Base-by-base conservation (phyloP, 2,797 vertebrate genomes). In the Epinephelus coioides region DNA sequence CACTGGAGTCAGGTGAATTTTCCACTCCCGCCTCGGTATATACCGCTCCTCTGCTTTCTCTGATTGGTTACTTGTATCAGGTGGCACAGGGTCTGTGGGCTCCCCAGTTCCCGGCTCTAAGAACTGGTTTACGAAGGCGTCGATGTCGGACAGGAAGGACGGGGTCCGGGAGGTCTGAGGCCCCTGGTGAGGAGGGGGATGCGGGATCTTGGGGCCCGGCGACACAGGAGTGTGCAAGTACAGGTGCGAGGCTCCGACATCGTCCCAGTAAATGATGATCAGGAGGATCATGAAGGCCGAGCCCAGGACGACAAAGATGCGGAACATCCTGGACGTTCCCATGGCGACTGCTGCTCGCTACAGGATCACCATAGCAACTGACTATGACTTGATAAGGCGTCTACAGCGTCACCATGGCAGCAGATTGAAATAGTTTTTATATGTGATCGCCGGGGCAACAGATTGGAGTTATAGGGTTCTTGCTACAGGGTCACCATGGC, bases 241-340 rank as follows among this genome's bases (percentile, higher is more conserved):
- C 86, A 98, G 95, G 84, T 97, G 96, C 2, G 97, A 95, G 0
- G 96, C 95, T 13, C 97, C 97, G 13, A 98, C 97, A 0, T 97
- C 97, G 78, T 99, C 97, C 98, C 98, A 99, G 91, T 99, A 99
- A 56, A 98, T 96, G 34, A 99, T 99, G 86, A 99, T 99, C 70
- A 99, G 91, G 6, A 99, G 95, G 85, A 99, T 96, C 97, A 97
- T 99, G 90, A 98, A 96, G 73, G 95, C 92, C 0, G 97, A 98
- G 62, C 97, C 96, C 86, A 99, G 92, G 65, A 96, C 96, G 79
- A 99, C 94, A 76, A 97, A 97, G 72, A 98, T 94, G 81, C 96
- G 97, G 87, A 99, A 96, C 73, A 97, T 95, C 83, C 96, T 96
- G 0, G 97, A 95, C 78, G 96, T 98, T 92, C 95, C 96, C 98